A percentile compares a stretch with the other conserved stretches of the same genome.
phyloP scores from a whole-genome alignment of 2,113 vertebrate genomes.

The Hipposideros armiger region DNA sequence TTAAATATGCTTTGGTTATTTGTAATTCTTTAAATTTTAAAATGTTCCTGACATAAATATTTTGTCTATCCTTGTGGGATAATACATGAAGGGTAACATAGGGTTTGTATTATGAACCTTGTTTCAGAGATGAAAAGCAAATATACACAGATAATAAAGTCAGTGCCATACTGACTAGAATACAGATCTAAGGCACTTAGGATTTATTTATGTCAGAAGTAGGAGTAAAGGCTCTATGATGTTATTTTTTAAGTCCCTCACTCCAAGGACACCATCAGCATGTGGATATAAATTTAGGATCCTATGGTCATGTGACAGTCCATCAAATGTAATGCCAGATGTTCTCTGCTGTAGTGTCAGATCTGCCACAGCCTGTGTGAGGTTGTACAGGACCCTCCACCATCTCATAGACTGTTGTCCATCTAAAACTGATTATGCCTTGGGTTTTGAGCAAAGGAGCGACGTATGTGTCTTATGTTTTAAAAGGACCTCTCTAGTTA shows the following conservation, averaged over 20 bases:
- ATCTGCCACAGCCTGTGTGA: fast-evolving
- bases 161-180: not conserved
- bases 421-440: not conserved
- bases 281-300: not conserved
- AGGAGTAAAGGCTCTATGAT: not conserved
- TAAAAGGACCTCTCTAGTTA: not conserved
- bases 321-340: not conserved
- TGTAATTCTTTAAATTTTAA: not conserved
- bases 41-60: not conserved
- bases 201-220: not conserved
- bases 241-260: not conserved
- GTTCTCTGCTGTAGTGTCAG: not conserved
- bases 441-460: not conserved
- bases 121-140: not conserved
- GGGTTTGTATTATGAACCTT: not conserved
- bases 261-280: not conserved
- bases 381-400: not conserved
- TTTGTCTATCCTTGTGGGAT: not conserved
- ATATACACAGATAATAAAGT: not conserved
- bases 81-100: not conserved
- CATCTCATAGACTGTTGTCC: not conserved
- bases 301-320: not conserved
- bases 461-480: not conserved
- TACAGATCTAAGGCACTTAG: not conserved
- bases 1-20: not conserved